Conservation (phyloP, 2,888 invertebrate genomes). For the Osmoderma eremita region DNA sequence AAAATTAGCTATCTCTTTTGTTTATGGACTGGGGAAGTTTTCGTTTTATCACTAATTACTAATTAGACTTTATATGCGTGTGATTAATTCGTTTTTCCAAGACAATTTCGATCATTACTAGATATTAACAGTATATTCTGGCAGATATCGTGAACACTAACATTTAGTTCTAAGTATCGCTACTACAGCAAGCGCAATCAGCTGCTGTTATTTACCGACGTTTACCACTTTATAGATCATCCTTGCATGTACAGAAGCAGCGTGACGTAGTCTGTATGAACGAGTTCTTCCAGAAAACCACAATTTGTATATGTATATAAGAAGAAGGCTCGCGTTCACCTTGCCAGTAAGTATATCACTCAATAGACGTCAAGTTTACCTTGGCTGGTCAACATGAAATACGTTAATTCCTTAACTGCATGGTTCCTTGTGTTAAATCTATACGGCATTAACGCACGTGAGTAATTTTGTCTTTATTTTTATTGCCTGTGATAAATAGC, state of each 20-base stretch:
- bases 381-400: not conserved
- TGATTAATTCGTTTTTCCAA: too few relatives aligned
- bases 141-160: too few relatives aligned
- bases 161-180: conserved; percentile 6
- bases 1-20: too few relatives aligned
- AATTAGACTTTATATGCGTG: too few relatives aligned
- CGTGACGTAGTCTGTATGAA: conserved; percentile 12
- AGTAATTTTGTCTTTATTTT: conserved; percentile 1
- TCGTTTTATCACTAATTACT: too few relatives aligned
- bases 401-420: not conserved
- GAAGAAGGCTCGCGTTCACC: conserved; percentile 1
- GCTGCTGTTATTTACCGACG: not conserved
- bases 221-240: not conserved
- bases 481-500: not conserved
- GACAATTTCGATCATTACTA: too few relatives aligned
- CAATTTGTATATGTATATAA: conserved; percentile 28
- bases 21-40: too few relatives aligned
- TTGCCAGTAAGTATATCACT: conserved; percentile 2
- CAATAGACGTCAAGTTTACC: conserved; percentile 3
- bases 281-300: conserved; percentile 24
- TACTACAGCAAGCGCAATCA: not conserved
- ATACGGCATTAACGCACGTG: conserved; percentile 13
- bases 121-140: too few relatives aligned
- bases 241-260: not conserved
- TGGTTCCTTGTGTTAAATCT: conserved; percentile 6